Percentiles rank a stretch among this genome's conserved stretches.
These are phyloP conservation scores for Hirtodrosophila duncani DNA, from an alignment of 2,888 invertebrate species.

Conservation along the genomic window DNA sequence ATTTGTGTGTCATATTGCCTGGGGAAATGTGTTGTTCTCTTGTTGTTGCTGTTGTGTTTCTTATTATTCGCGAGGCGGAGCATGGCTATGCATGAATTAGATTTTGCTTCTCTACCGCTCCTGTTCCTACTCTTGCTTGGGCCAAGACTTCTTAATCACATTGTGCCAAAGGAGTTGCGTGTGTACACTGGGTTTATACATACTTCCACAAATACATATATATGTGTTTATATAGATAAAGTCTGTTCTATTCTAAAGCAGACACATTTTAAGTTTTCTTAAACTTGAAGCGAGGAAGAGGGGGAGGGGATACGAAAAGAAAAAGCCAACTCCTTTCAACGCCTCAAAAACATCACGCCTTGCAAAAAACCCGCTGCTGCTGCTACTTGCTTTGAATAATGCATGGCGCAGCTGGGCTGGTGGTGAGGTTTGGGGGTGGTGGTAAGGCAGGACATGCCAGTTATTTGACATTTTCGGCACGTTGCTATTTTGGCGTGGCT, in stretches of 20 bases:
- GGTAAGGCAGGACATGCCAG: too few species aligned
- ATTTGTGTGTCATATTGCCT: slow-evolving; percentile 39
- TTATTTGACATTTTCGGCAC: too few species aligned
- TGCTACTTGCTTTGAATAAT: slow-evolving; percentile 4
- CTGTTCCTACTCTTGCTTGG: not conserved
- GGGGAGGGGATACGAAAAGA: not conserved
- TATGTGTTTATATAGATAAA: too few species aligned
- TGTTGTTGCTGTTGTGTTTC: slow-evolving; percentile 11
- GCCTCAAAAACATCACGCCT: not conserved
- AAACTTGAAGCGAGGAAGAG: too few species aligned
- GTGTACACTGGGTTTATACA: not conserved
- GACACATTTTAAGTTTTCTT: too few species aligned
- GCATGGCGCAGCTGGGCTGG: not conserved
- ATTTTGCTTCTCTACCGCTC: slow-evolving; percentile 32
- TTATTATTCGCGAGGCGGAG: slow-evolving; percentile 39
- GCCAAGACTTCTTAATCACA: slow-evolving; percentile 42
- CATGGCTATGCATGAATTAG: slow-evolving; percentile 53
- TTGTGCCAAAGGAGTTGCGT: slow-evolving; percentile 26
- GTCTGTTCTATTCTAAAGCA: too few species aligned
- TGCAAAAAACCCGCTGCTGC: not conserved
- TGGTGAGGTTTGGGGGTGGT: not conserved
- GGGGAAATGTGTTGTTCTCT: slow-evolving; percentile 40
- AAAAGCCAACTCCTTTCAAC: not conserved
- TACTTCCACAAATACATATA: too few species aligned
- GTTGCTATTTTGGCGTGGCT: too few species aligned